These are phyloP conservation scores for Pterostichus madidus DNA, from an alignment of 2,888 invertebrate genomes.

Conservation along the genomic window DNA sequence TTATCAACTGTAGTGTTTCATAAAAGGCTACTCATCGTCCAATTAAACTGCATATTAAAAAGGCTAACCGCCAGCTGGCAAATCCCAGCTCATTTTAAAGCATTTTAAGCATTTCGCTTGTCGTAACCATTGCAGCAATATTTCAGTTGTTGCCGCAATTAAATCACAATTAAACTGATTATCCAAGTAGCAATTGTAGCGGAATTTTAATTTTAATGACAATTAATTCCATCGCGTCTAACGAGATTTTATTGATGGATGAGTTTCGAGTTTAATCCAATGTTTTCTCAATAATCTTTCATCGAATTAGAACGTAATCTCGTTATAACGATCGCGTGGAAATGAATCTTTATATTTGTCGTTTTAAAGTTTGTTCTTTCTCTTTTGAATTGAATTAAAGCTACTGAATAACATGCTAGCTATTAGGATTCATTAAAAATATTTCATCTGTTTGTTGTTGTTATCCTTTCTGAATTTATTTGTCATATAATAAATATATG, in stretches of 20 bases:
- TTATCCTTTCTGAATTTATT: too few relatives aligned
- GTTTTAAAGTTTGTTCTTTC: neutral
- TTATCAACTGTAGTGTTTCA: slow-evolving; percentile 37
- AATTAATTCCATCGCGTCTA: slow-evolving; percentile 1
- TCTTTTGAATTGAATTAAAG: too few relatives aligned
- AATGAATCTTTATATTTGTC: neutral
- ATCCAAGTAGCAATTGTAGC: neutral
- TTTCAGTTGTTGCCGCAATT: neutral
- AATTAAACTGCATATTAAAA: slow-evolving; percentile 42
- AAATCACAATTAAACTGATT: slow-evolving; percentile 18
- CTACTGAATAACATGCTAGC: too few relatives aligned
- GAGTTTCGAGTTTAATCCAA: slow-evolving; percentile 32
- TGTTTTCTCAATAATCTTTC: slow-evolving; percentile 38
- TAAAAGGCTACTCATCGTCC: slow-evolving; percentile 36
- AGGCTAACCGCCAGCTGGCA: slow-evolving; percentile 7
- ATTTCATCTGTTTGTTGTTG: too few relatives aligned
- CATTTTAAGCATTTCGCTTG: neutral
- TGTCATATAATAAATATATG: too few relatives aligned
- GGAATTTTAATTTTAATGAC: neutral
- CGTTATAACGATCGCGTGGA: slow-evolving; percentile 17
- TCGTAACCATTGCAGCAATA: neutral
- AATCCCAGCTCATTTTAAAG: slow-evolving; percentile 4
- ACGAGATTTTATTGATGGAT: slow-evolving; percentile 35
- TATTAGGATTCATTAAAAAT: too few relatives aligned
- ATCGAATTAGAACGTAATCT: slow-evolving; percentile 6